Conservation (phyloP, 2,888 invertebrate genomes). For the Clusia tigrina region DNA sequence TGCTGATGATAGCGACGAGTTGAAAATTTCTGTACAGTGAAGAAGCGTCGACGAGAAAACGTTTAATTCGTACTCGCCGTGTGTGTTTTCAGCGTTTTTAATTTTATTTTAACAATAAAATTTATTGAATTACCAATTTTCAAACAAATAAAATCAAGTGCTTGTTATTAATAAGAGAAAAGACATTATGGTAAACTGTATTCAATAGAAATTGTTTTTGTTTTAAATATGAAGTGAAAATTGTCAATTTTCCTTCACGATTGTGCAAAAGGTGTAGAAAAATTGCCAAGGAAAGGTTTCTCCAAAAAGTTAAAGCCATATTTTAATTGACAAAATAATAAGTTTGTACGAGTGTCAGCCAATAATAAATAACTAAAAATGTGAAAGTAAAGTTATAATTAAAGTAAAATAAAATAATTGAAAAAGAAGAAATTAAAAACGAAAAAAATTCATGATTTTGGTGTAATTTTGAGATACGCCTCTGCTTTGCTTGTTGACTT, state of each 20-base stretch:
- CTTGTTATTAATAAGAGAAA: constrained; percentile 11
- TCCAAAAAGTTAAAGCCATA: not conserved
- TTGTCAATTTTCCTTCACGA: too few species aligned
- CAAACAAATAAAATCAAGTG: constrained; percentile 44
- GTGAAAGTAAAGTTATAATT: constrained; percentile 34
- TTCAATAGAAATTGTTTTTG: too few species aligned
- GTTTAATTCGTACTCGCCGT: constrained; percentile 38
- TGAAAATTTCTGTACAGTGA: constrained; percentile 57
- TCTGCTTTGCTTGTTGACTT: constrained; percentile 2
- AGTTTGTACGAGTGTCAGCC: constrained; percentile 30
- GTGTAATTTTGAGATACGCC: constrained; percentile 24
- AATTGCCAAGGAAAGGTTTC: not conserved
- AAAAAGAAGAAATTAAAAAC: constrained; percentile 4
- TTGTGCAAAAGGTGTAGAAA: constrained; percentile 5
- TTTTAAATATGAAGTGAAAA: too few species aligned
- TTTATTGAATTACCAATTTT: constrained; percentile 33
- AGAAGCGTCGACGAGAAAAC: constrained; percentile 56
- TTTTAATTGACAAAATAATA: constrained; percentile 31
- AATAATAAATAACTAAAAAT: constrained; percentile 30
- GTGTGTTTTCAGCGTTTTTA: constrained; percentile 44
- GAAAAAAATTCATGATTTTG: not conserved
- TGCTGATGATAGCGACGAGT: constrained; percentile 37
- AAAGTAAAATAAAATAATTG: constrained; percentile 22
- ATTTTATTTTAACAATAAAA: constrained; percentile 43
- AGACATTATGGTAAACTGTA: constrained; percentile 21